Conservation (phyloP, 2,888 invertebrate genomes). For the Petrolisthes manimaculis region DNA sequence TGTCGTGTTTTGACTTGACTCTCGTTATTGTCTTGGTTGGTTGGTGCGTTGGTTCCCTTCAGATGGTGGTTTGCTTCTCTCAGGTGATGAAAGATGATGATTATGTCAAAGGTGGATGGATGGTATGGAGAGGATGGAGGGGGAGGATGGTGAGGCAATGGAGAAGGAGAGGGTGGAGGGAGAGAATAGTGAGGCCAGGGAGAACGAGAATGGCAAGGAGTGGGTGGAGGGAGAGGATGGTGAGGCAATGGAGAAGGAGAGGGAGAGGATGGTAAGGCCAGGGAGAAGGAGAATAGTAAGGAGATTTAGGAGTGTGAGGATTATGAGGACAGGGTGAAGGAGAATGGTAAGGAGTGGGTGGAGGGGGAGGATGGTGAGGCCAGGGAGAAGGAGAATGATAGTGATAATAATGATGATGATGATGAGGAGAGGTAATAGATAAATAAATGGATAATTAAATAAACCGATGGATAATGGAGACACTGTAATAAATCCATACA, state of each 20-base stretch:
- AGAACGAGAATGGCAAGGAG: neutral
- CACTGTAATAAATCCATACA: slow-evolving; percentile 1
- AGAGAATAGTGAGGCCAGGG: neutral
- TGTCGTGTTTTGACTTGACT: too few species aligned
- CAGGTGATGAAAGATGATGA: slow-evolving; percentile 1
- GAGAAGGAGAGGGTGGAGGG: neutral
- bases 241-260: neutral
- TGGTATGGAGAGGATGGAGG: neutral
- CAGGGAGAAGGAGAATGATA: neutral
- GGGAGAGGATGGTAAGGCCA: neutral
- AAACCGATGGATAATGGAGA: neutral
- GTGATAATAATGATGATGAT: neutral
- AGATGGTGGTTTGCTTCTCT: neutral
- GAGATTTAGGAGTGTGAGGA: neutral
- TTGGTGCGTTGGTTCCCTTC: too few species aligned
- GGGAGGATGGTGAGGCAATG: neutral
- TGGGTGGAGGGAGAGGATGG: neutral
- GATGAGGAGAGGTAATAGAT: neutral
- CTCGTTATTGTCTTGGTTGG: too few species aligned
- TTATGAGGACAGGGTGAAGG: neutral
- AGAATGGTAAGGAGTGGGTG: neutral
- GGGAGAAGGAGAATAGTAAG: neutral
- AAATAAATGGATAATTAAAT: too few species aligned
- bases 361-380: neutral
- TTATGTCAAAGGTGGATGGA: neutral